Base-by-base conservation (phyloP, 2,888 invertebrate species). In the Anarsia innoxiella region DNA sequence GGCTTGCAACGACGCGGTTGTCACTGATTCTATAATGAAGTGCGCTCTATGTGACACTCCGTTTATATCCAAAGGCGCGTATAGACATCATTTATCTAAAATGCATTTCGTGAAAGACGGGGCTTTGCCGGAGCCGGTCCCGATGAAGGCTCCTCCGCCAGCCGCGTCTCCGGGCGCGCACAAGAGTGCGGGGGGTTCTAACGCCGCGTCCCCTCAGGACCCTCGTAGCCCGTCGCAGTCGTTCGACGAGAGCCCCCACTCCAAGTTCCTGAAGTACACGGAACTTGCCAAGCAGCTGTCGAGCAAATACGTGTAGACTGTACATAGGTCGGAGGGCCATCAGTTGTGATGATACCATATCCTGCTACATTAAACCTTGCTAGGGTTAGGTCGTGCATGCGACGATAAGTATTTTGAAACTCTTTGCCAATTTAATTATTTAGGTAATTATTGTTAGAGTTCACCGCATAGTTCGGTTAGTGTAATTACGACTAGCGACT, bases 231-330 rank as follows among this genome's bases (percentile, higher is more conserved):
- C 89, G 44, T 71, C 88, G 68, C 72, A 87, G 73, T 75, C 89
- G 19, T 92, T 91, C 66, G 95, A 95, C 64, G 96, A 96, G 79
- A 95, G 94, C 71, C 95, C 96, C 33, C 96, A 96, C 84, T 96
- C 97, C 59, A 98, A 97, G 88, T 97, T 97, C 88, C 91, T 97
- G 58, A 97, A 97, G 87, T 98, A 98, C 86, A 97, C 97, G 71
- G 97, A 98, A 87, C 91, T 98, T 85, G 98, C 98, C 66, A 97
- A 97, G 86, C 97, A 98, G 87, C 88, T 98, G 76, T 97, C 97
- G 73, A 96, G 96, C 86, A 97, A 97, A 87, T 96, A 96, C 87
- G 93, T 94, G 89, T 95, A 92, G 90, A 66, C 53, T 56, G 64
- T 52, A 46, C 46, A 50, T 47, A 50, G 51, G 53, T 70, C 76